phyloP scores from a whole-genome alignment of 2,113 vertebrate genomes.

The Columbina picui region DNA sequence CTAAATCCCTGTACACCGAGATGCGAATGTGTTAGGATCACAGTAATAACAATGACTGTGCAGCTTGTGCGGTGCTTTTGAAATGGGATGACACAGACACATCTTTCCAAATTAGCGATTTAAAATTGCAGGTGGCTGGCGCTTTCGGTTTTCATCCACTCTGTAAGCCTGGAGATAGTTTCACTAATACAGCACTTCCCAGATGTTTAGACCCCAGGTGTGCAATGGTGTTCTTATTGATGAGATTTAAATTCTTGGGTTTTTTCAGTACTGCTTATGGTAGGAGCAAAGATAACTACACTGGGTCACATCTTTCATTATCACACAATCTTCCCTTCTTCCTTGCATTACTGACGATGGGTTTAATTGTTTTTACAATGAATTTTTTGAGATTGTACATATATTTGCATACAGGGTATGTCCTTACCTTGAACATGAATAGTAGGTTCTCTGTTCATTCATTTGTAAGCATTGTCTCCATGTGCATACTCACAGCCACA shows the following conservation, averaged over 20 bases:
- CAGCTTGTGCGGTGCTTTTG: slow-evolving; percentile 5
- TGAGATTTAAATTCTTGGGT: slow-evolving; percentile 41
- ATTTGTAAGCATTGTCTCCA: neutral
- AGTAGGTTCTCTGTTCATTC: neutral
- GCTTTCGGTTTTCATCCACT: slow-evolving; percentile 23
- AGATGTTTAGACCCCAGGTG: slow-evolving; percentile 57
- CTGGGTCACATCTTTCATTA: neutral
- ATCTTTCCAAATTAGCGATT: neutral
- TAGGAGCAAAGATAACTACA: slow-evolving; percentile 8
- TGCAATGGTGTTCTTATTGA: slow-evolving; percentile 5
- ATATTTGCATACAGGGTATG: neutral
- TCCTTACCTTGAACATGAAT: neutral
- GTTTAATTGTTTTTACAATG: neutral
- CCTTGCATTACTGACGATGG: neutral
- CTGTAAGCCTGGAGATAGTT: slow-evolving; percentile 17
- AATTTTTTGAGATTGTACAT: neutral
- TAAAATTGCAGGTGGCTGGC: slow-evolving; percentile 46
- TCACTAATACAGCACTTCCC: slow-evolving; percentile 17
- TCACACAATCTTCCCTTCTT: slow-evolving; percentile 8
- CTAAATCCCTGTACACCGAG: slow-evolving; percentile 13
- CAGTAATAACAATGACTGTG: neutral
- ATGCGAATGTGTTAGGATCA: neutral
- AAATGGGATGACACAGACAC: neutral
- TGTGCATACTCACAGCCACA: fast-evolving
- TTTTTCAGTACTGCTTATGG: neutral